phyloP scores from a whole-genome alignment of 2,888 invertebrate genomes.

The Heliothis peltigera region DNA sequence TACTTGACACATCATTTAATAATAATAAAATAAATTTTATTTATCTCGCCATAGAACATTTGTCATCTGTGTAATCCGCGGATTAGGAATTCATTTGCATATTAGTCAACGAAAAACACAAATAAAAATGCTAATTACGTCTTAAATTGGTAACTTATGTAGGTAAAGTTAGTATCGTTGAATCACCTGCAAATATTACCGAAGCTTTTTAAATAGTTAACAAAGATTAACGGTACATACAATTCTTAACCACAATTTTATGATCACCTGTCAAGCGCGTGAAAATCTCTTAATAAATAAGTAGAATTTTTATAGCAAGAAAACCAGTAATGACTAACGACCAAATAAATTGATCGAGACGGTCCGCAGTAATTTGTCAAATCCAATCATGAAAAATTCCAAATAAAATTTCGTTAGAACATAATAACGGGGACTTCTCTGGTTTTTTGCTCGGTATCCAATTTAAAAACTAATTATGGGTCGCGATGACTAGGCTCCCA shows the following conservation, averaged over 20 bases:
- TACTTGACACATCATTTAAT: background rate
- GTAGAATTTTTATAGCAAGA: constrained; percentile 62
- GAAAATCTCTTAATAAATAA: constrained; percentile 51
- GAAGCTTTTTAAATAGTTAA: constrained; percentile 5
- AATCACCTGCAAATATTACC: constrained; percentile 10
- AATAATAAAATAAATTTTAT: constrained; percentile 28
- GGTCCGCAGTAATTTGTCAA: constrained; percentile 84
- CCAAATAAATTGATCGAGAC: constrained; percentile 76
- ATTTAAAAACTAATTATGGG: constrained; percentile 89
- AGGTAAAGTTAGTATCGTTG: background rate
- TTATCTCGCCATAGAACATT: constrained; percentile 16
- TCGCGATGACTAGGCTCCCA: constrained; percentile 84
- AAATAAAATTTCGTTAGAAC: constrained; percentile 80
- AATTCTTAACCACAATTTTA: constrained; percentile 28
- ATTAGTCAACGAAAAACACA: background rate
- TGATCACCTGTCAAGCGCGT: constrained; percentile 24
- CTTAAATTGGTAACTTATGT: background rate
- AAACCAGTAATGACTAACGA: constrained; percentile 74
- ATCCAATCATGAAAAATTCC: constrained; percentile 82
- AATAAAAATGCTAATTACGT: background rate
- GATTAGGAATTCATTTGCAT: constrained; percentile 13
- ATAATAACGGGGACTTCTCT: constrained; percentile 84
- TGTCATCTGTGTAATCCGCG: constrained; percentile 27
- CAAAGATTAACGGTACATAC: constrained; percentile 33
- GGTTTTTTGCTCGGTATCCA: constrained; percentile 84